Conservation (phyloP, 2,888 invertebrate species). For the Dendrolimus houi region DNA sequence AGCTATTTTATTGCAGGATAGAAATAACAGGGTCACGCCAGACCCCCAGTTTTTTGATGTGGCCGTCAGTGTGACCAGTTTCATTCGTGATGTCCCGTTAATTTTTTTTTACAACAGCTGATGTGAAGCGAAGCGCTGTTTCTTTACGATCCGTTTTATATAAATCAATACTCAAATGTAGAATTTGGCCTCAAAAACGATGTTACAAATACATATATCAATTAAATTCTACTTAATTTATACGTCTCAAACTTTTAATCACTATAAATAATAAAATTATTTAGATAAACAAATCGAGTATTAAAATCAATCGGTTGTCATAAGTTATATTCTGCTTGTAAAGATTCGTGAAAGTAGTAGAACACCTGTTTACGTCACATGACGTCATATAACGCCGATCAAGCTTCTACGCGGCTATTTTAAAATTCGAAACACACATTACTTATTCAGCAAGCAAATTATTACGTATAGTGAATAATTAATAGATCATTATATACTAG, state of each 20-base stretch:
- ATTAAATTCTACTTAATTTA: too few relatives aligned
- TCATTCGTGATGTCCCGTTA: conserved; percentile 68
- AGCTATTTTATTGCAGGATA: conserved; percentile 73
- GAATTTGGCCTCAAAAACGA: too few relatives aligned
- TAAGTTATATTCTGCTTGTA: conserved; percentile 10
- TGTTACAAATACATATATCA: too few relatives aligned
- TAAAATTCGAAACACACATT: conserved; percentile 15
- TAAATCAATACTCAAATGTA: too few relatives aligned
- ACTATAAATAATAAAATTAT: too few relatives aligned
- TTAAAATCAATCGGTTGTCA: too few relatives aligned
- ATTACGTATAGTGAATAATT: too few relatives aligned
- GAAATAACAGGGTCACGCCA: conserved; percentile 76
- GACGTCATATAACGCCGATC: conserved; percentile 43
- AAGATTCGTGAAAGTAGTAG: conserved; percentile 20
- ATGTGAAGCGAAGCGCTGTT: conserved; percentile 40
- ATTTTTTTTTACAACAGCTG: conserved; percentile 73
- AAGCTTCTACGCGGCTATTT: conserved; percentile 33
- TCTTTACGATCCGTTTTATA: conserved; percentile 33
- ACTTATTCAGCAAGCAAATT: too few relatives aligned
- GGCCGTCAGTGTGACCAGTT: conserved; percentile 74
- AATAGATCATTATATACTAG: too few relatives aligned
- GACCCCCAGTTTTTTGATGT: conserved; percentile 74
- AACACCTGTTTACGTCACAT: conserved; percentile 18
- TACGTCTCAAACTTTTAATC: too few relatives aligned
- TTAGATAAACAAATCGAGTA: too few relatives aligned